Evolutionary conservation across 2,113 vertebrate genomes (phyloP), one percentile per base, ranked within the genome.

Genomic region (Edolisoma coerulescens): DNA sequence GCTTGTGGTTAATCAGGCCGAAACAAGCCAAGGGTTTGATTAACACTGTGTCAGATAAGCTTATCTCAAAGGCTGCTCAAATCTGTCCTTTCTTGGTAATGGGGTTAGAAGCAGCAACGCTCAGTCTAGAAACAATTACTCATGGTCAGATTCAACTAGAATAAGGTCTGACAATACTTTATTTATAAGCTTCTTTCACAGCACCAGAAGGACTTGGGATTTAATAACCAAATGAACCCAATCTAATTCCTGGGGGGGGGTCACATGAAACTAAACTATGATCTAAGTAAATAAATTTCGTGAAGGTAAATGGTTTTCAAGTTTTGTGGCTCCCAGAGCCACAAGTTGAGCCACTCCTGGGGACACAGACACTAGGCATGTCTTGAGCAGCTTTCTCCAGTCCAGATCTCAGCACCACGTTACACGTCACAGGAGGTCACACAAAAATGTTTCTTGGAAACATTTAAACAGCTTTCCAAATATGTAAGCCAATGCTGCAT

Each of bases 11-110:
- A 69, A 84, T 80, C 73, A 82, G 37, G 61, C 44, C 33, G 53
- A 73, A 95, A 76, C 14, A 60, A 89, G 50, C 56, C 76, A 89
- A 44, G 41, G 54, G 21, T 67, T 81, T 95, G 71, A 90, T 84
- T 81, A 90, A 86, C 32, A 42, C 24, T 3, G 9, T 60, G 80
- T 80, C 79, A 93, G 59, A 92, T 32, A 78, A 94, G 53, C 65
- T 90, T 92, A 85, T 50, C 76, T 49, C 53, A 54, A 45, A 61
- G 28, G 47, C 56, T 86, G 67, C 37, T 79, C 73, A 78, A 93
- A 84, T 75, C 27, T 47, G 47, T 42, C 74, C 89, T 93, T 94
- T 69, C 52, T 54, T 82, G 78, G 70, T 76, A 93, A 70, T 7
- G 52, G 76, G 30, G 60, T 70, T 61, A 64, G 81, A 92, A 84